Evolutionary conservation across 2,888 invertebrate genomes (phyloP), one percentile per base, ranked within the genome.

Genomic region (Notodromas monacha): DNA sequence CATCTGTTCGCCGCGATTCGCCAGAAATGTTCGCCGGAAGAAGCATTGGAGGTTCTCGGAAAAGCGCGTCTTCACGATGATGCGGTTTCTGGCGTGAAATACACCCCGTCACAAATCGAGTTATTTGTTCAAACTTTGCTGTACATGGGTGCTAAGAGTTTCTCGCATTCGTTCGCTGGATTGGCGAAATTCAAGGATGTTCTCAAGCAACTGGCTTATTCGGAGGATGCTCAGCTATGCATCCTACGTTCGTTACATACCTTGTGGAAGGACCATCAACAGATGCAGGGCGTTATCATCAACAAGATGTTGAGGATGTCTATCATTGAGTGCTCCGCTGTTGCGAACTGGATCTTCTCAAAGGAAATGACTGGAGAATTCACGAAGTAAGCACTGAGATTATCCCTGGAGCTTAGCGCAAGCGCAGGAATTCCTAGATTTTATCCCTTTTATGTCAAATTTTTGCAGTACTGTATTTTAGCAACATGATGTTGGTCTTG

Each of bases 151-250:
- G 73, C 74, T 30, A 96, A 92, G 52, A 86, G 89, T 40, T 84
- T 92, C 48, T 86, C 86, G 34, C 96, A 96, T 46, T 79, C 84
- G 40, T 89, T 92, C 50, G 84, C 92, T 4, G 92, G 86, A n/a
- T 73, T 96, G 38, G 79, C 84, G 26, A 92, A 89, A 57, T 92
- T 74, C 44, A 73, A 74, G 50, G 65, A 69, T 45, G 77, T 77
- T 3, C 74, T 77, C 43, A 74, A 76, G 67, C 67, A 70, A 16
- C 54, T 92, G 36, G 79, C 79, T 1, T 77, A 79, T 43, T 70
- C 74, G 0, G 86, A 89, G 45, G 84, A 86, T 47, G 81, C 81
- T 0, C 92, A 96, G 49, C 73, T 84, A 37, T 79, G 74, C 48
- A 65, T 96, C 30, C 55, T 96, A 30, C 64, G 73, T 38, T 76